Evolutionary conservation across 2,113 vertebrate genomes (phyloP).

Genomic region (Nansenia antarctica): DNA sequence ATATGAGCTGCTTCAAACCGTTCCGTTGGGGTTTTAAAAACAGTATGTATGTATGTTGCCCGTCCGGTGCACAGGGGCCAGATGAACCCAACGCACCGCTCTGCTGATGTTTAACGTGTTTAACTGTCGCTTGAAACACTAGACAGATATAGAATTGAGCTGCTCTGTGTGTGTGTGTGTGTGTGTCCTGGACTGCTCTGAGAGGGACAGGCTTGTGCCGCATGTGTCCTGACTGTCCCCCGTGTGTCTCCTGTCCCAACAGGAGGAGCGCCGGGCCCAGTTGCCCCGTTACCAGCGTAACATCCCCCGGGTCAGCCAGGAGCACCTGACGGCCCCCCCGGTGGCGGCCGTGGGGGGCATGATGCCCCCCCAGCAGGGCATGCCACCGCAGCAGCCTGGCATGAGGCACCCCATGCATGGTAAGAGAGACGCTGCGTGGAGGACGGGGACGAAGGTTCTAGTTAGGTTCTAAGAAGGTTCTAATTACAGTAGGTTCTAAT

Average conservation of each 20-base stretch:
- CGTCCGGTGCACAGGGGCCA: too few relatives aligned
- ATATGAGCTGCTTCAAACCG: too few relatives aligned
- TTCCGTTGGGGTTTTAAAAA: too few relatives aligned
- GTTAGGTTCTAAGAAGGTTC: too few relatives aligned
- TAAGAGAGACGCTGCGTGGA: constrained; percentile 30
- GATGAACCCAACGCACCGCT: too few relatives aligned
- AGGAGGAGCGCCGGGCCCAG: constrained; percentile 97
- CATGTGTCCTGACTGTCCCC: constrained; percentile 39
- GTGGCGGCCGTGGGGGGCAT: constrained; percentile 89
- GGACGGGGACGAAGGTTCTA: too few relatives aligned
- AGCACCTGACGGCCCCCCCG: constrained; percentile 83
- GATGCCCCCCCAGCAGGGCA: constrained; percentile 87
- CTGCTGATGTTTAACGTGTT: neutral
- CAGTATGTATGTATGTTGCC: too few relatives aligned
- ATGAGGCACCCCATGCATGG: constrained; percentile 91
- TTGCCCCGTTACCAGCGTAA: constrained; percentile 94
- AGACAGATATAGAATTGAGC: neutral
- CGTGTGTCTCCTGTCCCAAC: constrained; percentile 46
- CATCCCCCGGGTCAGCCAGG: constrained; percentile 87
- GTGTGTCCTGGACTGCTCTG: constrained; percentile 43
- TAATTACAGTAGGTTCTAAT: too few relatives aligned
- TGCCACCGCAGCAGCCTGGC: constrained; percentile 85
- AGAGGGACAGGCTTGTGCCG: constrained; percentile 36
- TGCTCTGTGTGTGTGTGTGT: constrained; percentile 19
- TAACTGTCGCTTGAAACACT: neutral